Evolutionary conservation across 1,140 invertebrate genomes (phyloP).

Genomic region (Palaemon carinicauda): DNA sequence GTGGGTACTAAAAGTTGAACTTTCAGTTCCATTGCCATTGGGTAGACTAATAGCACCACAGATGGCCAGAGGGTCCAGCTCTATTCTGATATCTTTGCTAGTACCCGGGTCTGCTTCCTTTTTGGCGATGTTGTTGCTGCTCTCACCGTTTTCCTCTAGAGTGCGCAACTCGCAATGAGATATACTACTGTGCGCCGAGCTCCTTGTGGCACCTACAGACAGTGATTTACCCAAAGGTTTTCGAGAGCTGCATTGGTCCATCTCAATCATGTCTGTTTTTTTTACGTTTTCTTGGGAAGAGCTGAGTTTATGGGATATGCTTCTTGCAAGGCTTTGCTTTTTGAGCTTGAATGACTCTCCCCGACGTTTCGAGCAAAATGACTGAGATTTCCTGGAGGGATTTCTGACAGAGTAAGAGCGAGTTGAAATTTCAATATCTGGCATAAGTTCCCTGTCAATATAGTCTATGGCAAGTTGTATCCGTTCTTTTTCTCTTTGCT

Average conservation of each 20-base stretch:
- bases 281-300: not conserved
- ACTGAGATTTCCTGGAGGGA: conserved; percentile 22
- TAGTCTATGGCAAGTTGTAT: not conserved
- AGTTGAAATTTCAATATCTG: not conserved
- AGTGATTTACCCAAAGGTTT: not conserved
- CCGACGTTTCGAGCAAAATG: conserved; percentile 17
- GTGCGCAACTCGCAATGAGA: too few species aligned
- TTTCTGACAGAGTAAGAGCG: not conserved
- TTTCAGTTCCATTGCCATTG: conserved; percentile 19
- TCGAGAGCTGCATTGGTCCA: not conserved
- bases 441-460: conserved; percentile 42
- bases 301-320: conserved; percentile 21
- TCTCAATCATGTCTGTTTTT: not conserved
- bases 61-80: not conserved
- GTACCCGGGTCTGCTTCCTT: not conserved
- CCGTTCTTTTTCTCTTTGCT: not conserved
- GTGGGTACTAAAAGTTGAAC: not conserved
- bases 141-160: too few species aligned
- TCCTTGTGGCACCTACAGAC: not conserved
- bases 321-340: conserved; percentile 28
- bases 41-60: conserved; percentile 4
- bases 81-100: conserved; percentile 1
- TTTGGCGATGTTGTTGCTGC: not conserved
- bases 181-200: too few species aligned
- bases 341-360: conserved; percentile 34